Evolutionary conservation across 2,797 vertebrate genomes (phyloP).

Genomic region (Taeniopygia guttata): DNA sequence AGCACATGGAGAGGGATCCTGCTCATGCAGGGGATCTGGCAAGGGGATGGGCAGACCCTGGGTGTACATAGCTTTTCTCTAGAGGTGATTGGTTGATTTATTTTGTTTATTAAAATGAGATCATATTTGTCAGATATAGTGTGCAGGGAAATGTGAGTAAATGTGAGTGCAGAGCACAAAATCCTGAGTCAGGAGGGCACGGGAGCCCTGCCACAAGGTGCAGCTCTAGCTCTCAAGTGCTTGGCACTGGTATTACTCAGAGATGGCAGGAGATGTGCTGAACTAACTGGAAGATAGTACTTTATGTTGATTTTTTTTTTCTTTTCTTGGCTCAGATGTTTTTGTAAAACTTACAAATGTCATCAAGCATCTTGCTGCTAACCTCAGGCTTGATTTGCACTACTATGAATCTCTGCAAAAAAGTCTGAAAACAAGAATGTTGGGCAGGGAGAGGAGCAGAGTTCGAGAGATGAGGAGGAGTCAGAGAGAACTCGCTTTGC

Average conservation of each 20-base stretch:
- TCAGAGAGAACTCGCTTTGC: neutral
- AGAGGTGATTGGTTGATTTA: neutral
- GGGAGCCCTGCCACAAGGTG: neutral
- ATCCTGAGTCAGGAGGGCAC: neutral
- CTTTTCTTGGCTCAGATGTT: neutral
- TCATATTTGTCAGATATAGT: neutral
- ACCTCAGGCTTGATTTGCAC: neutral
- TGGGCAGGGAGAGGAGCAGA: neutral
- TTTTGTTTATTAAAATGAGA: neutral
- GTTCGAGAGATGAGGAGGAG: neutral
- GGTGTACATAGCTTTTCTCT: neutral
- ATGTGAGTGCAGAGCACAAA: neutral
- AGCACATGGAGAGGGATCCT: neutral
- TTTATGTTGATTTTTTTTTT: neutral
- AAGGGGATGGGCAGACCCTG: neutral
- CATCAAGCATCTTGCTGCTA: neutral
- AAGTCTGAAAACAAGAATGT: neutral
- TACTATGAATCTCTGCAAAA: neutral
- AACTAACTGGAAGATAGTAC: neutral
- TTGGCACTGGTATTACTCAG: neutral
- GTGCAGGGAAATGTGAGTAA: neutral
- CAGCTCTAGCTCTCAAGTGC: neutral
- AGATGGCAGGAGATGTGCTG: neutral
- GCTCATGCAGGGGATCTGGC: accelerated
- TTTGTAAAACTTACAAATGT: neutral